These are phyloP conservation scores for Drosophila elegans DNA, from an alignment of 1,140 invertebrate species.

Conservation along the genomic window DNA sequence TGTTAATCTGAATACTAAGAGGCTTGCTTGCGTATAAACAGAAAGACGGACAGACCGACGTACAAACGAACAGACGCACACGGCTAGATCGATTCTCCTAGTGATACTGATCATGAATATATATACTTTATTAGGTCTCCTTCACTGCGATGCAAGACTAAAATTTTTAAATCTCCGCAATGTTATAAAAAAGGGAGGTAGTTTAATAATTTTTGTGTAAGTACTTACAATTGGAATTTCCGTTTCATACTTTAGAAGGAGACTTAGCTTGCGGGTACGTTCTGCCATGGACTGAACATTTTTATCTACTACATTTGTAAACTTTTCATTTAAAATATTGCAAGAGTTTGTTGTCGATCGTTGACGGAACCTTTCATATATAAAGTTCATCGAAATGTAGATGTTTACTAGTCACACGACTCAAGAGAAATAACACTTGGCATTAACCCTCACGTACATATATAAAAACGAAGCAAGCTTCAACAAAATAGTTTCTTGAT, in stretches of 20 bases:
- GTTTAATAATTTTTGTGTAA: no score
- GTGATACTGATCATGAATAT: no score
- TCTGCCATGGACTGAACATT: conserved; percentile 36
- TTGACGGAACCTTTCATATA: not conserved
- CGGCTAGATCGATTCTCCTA: no score
- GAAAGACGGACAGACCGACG: no score
- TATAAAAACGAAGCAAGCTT: not conserved
- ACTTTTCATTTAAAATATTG: not conserved
- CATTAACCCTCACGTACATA: not conserved
- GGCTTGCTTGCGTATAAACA: no score
- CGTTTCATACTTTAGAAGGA: conserved; percentile 36
- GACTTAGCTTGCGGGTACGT: conserved; percentile 63
- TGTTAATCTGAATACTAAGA: no score
- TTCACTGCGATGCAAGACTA: no score
- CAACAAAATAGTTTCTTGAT: not conserved
- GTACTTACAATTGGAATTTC: conserved; percentile 25
- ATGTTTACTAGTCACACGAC: not conserved
- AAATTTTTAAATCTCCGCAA: no score
- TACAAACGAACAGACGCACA: no score
- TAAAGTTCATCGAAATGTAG: not conserved
- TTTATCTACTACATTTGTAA: not conserved
- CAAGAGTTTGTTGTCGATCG: not conserved
- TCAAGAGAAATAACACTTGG: not conserved
- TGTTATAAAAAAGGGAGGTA: no score
- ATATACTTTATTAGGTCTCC: no score